Evolutionary conservation across 2,888 invertebrate genomes (phyloP).

Genomic region (Pollenia amentaria): DNA sequence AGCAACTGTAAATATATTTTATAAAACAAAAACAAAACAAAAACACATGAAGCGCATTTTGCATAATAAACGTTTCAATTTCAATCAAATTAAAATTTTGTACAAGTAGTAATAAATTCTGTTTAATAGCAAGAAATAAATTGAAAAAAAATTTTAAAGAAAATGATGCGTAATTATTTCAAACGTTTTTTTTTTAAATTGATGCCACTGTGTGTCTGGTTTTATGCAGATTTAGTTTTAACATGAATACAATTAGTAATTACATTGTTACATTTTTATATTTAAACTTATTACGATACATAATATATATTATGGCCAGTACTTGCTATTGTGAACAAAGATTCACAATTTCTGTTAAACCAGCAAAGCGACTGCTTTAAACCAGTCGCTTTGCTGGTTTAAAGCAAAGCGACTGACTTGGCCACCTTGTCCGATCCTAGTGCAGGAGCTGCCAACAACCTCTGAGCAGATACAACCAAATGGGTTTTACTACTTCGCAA

Average conservation of each 20-base stretch:
- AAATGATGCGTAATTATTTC: constrained; percentile 62
- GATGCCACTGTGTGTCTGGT: neutral
- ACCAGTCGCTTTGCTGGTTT: too few species aligned
- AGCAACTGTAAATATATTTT: constrained; percentile 30
- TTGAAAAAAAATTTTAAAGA: constrained; percentile 3
- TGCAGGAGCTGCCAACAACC: too few species aligned
- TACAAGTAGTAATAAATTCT: constrained; percentile 64
- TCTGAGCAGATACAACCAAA: too few species aligned
- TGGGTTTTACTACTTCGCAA: too few species aligned
- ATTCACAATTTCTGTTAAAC: too few species aligned
- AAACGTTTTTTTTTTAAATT: constrained; percentile 11
- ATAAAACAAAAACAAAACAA: constrained; percentile 3
- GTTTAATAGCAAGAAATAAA: constrained; percentile 42
- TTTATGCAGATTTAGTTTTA: constrained; percentile 49
- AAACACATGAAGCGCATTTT: constrained; percentile 34
- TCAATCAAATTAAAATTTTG: constrained; percentile 72
- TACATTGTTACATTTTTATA: neutral
- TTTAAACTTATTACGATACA: neutral
- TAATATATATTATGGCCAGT: too few species aligned
- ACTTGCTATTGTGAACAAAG: too few species aligned
- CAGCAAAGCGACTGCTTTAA: too few species aligned
- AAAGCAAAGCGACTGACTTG: too few species aligned
- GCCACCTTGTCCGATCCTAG: too few species aligned
- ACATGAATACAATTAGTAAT: constrained; percentile 38
- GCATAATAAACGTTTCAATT: constrained; percentile 73